phyloP scores from a whole-genome alignment of 2,113 vertebrate genomes.

The Felis catus region DNA sequence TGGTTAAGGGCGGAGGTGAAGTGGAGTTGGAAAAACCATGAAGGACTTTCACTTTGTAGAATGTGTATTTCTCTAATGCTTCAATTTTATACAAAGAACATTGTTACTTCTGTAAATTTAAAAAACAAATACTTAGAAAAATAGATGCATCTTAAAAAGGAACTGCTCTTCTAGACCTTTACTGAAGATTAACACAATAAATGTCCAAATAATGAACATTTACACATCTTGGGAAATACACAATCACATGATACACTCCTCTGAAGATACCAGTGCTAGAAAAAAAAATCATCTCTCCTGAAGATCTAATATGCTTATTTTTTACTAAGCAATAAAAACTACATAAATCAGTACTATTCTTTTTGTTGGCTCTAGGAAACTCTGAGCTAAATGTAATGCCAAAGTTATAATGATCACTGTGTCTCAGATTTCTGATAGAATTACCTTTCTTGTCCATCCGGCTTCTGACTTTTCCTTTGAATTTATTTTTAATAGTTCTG shows the following conservation, averaged over 20 bases:
- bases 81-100: slow-evolving; percentile 25
- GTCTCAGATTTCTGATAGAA: slow-evolving; percentile 28
- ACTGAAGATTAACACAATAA: not conserved
- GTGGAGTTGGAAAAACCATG: not conserved
- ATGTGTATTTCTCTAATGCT: not conserved
- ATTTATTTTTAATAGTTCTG: slow-evolving; percentile 46
- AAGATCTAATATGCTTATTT: not conserved
- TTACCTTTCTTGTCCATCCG: not conserved
- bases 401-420: not conserved
- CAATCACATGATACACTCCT: not conserved
- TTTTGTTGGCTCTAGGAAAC: slow-evolving; percentile 18
- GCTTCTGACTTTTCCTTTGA: slow-evolving; percentile 18
- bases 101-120: not conserved
- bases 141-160: not conserved
- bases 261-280: not conserved
- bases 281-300: not conserved
- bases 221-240: not conserved
- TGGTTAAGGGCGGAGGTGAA: not conserved
- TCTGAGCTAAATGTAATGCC: slow-evolving; percentile 39
- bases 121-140: slow-evolving; percentile 30
- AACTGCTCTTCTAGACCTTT: not conserved
- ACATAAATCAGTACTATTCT: not conserved
- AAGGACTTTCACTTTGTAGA: not conserved
- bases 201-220: slow-evolving; percentile 43
- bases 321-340: not conserved